A percentile compares a stretch with the other conserved stretches of the same genome.
Evolutionary conservation across 2,113 vertebrate genomes (phyloP).

Genomic region (Dromiciops gliroides): DNA sequence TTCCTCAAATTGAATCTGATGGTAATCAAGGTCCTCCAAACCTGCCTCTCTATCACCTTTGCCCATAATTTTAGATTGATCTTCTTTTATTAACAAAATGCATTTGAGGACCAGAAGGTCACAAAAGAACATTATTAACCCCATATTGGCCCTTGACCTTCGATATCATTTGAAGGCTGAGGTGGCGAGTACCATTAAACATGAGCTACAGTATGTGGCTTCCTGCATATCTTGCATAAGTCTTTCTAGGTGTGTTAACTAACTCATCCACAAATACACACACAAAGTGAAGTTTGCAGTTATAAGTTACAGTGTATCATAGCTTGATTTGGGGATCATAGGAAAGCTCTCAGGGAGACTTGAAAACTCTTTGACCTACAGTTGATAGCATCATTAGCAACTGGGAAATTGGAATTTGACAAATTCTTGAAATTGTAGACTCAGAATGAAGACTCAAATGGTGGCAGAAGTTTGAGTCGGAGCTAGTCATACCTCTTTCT

Average conservation of each 20-base stretch:
- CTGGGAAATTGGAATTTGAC: not conserved
- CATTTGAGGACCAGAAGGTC: not conserved
- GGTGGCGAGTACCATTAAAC: not conserved
- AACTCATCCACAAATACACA: not conserved
- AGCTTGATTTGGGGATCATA: slow-evolving; percentile 7
- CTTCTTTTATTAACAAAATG: slow-evolving; percentile 33
- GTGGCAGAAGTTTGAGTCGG: not conserved
- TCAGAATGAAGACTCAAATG: not conserved
- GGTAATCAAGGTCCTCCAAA: not conserved
- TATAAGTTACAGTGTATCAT: not conserved
- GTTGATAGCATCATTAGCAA: not conserved
- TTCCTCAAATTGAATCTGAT: slow-evolving; percentile 41
- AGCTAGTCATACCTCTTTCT: not conserved
- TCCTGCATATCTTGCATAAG: slow-evolving; percentile 13
- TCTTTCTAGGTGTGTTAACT: slow-evolving; percentile 38
- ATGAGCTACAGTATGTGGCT: not conserved
- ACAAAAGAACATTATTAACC: slow-evolving; percentile 29
- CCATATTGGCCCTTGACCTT: not conserved
- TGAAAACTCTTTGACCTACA: not conserved
- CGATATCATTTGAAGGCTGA: not conserved
- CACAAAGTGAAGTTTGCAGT: not conserved
- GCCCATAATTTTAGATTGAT: not conserved
- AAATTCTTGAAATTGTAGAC: not conserved
- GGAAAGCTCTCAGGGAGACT: not conserved
- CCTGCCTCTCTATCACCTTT: not conserved